These are phyloP conservation scores for Oligia latruncula DNA, from an alignment of 2,888 invertebrate species.

Conservation along the genomic window DNA sequence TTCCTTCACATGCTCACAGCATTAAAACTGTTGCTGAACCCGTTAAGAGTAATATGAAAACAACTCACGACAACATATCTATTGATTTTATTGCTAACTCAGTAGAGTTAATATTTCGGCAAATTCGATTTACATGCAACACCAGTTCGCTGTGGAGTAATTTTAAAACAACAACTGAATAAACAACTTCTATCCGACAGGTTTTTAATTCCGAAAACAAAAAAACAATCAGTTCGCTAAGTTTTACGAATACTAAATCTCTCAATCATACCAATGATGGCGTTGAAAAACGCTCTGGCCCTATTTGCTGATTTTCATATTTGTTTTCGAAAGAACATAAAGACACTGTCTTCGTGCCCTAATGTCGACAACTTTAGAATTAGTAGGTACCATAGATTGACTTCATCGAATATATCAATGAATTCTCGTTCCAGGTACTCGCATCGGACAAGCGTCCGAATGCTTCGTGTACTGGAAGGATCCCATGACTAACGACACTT, in stretches of 20 bases:
- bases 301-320: neutral
- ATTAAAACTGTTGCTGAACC: conserved; percentile 43
- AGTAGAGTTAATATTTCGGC: neutral
- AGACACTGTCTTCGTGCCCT: neutral
- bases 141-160: conserved; percentile 11
- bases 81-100: conserved; percentile 38
- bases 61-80: conserved; percentile 13
- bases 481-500: conserved; percentile 98
- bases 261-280: neutral
- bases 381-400: too few species aligned
- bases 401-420: conserved; percentile 17
- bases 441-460: conserved; percentile 99
- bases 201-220: neutral
- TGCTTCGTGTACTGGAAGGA: conserved; percentile 99
- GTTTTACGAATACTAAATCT: neutral
- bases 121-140: conserved; percentile 27
- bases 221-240: neutral
- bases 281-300: neutral
- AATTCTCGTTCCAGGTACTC: conserved; percentile 93
- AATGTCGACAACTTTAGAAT: neutral
- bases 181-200: neutral
- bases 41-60: conserved; percentile 38
- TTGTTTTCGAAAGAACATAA: neutral
- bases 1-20: conserved; percentile 38
- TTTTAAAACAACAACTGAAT: conserved; percentile 20